These are phyloP conservation scores for Trachelus iudaicus DNA, from an alignment of 2,888 invertebrate genomes.

Conservation along the genomic window DNA sequence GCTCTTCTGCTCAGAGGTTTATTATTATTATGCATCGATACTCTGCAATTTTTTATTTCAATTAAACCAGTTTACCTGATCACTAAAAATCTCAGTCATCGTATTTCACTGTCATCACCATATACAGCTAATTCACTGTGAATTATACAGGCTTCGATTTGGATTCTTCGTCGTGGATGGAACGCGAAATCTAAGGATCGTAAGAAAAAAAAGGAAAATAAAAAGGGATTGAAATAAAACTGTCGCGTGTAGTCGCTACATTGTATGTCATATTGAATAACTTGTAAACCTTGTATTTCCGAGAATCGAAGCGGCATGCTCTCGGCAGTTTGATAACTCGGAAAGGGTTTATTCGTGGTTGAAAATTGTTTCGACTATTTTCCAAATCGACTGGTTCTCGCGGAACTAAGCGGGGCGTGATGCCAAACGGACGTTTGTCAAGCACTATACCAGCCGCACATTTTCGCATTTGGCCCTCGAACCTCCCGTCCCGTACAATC, in stretches of 20 bases:
- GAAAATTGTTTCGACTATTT: neutral
- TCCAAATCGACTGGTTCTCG: neutral
- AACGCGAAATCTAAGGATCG: neutral
- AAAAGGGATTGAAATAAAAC: neutral
- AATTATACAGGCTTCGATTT: neutral
- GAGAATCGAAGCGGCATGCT: neutral
- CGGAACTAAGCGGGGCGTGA: conserved; percentile 2
- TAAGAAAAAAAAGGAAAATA: neutral
- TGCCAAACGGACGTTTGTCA: conserved; percentile 5
- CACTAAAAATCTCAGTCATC: neutral
- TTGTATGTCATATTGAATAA: neutral
- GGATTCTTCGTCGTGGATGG: neutral
- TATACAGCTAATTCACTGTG: neutral
- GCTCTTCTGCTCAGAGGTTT: conserved; percentile 21
- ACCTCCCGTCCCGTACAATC: neutral
- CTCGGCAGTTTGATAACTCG: neutral
- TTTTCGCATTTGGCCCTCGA: neutral
- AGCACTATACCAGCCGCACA: neutral
- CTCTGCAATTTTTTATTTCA: neutral
- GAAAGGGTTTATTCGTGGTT: neutral
- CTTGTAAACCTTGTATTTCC: neutral
- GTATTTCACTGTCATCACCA: neutral
- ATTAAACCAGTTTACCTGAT: neutral
- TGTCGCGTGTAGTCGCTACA: neutral
- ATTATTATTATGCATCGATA: neutral